Conservation (phyloP, 2,888 invertebrate genomes). For the Polydrusus cervinus region DNA sequence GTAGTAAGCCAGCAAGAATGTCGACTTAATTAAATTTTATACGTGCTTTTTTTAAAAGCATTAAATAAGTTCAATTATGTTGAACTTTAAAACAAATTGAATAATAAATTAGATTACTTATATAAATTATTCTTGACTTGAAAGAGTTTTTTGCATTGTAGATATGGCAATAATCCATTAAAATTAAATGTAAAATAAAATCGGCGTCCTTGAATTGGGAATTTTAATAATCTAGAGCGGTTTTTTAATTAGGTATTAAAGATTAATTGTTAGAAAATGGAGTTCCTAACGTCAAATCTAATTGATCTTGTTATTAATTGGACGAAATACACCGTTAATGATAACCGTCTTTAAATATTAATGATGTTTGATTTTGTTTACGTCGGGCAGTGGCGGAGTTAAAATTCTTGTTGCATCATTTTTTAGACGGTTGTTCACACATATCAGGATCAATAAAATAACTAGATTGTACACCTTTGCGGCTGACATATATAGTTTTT, state of each 20-base stretch:
- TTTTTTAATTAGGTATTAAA: slow-evolving; percentile 49
- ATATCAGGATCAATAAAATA: too few species aligned
- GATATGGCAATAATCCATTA: slow-evolving; percentile 48
- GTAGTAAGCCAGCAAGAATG: slow-evolving; percentile 20
- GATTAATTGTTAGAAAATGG: slow-evolving; percentile 45
- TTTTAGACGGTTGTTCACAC: too few species aligned
- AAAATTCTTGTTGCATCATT: background rate
- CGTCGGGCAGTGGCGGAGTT: slow-evolving; percentile 19
- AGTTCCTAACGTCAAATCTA: slow-evolving; percentile 45
- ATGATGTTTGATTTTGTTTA: slow-evolving; percentile 32
- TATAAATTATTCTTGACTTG: slow-evolving; percentile 41
- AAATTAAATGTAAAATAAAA: slow-evolving; percentile 41
- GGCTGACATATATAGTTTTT: too few species aligned
- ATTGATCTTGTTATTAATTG: slow-evolving; percentile 50
- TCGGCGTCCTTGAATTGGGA: slow-evolving; percentile 45
- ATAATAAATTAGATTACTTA: slow-evolving; percentile 42
- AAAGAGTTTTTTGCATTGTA: slow-evolving; percentile 31
- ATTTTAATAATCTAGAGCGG: slow-evolving; percentile 49
- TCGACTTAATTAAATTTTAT: slow-evolving; percentile 29
- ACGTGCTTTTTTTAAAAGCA: slow-evolving; percentile 30
- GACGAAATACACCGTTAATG: slow-evolving; percentile 44
- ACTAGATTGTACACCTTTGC: too few species aligned
- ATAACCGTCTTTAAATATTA: slow-evolving; percentile 41
- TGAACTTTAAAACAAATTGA: slow-evolving; percentile 47
- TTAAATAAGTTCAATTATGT: slow-evolving; percentile 43